phyloP scores from a whole-genome alignment of 2,888 invertebrate species.

The Ischnura elegans region DNA sequence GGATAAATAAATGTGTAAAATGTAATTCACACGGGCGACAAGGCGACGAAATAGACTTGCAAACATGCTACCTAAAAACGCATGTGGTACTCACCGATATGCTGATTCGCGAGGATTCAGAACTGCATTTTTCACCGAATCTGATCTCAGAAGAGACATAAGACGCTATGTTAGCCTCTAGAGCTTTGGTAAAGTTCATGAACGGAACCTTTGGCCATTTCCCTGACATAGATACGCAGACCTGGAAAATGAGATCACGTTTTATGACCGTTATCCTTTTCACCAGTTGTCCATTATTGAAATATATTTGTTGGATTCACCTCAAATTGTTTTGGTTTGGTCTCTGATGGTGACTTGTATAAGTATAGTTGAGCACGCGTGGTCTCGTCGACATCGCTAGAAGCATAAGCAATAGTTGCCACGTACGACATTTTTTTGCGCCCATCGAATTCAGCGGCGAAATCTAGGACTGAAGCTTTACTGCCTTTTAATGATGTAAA shows the following conservation, averaged over 20 bases:
- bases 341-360: conserved; percentile 75
- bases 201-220: conserved; percentile 79
- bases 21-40: too few species aligned
- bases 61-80: not conserved
- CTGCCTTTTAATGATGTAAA: conserved; percentile 74
- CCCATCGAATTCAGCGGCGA: conserved; percentile 81
- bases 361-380: conserved; percentile 79
- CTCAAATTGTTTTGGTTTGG: not conserved
- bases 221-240: conserved; percentile 78
- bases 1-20: not conserved
- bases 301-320: not conserved
- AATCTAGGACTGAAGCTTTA: conserved; percentile 79
- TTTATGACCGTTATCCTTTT: not conserved
- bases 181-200: conserved; percentile 80
- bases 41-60: too few species aligned
- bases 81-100: not conserved
- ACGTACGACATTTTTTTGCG: conserved; percentile 79
- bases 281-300: not conserved
- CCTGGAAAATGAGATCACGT: conserved; percentile 74
- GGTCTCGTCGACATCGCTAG: conserved; percentile 81
- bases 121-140: conserved; percentile 78
- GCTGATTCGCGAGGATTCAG: conserved; percentile 71
- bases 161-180: conserved; percentile 79
- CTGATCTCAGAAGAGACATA: conserved; percentile 78
- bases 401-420: conserved; percentile 80